A percentile compares a stretch with the other conserved stretches of the same genome.
Conservation (phyloP, 2,797 vertebrate species). For the Alosa sapidissima region DNA sequence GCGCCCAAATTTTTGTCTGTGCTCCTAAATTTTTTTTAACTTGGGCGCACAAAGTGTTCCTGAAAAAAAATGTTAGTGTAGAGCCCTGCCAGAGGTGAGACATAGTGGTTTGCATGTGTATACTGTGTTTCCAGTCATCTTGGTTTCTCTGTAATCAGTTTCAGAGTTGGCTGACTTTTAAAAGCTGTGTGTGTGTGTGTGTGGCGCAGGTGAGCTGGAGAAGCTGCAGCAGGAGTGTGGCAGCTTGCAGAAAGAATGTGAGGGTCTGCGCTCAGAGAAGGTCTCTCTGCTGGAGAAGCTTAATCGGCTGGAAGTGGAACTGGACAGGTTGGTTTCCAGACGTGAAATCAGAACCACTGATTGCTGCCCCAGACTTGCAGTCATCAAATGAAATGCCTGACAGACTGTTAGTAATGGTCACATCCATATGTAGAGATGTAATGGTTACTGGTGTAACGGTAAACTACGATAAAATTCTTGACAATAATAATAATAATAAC, state of each 20-base stretch:
- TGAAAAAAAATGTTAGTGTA: no score
- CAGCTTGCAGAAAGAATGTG: conserved; percentile 85
- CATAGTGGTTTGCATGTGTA: background rate
- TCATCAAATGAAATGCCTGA: background rate
- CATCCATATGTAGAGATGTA: no score
- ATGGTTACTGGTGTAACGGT: no score
- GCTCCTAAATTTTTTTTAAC: no score
- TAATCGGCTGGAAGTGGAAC: conserved; percentile 83
- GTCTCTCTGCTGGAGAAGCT: conserved; percentile 80
- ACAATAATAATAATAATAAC: no score
- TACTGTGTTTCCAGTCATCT: background rate
- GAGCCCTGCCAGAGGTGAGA: background rate
- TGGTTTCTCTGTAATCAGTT: background rate
- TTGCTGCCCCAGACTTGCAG: background rate
- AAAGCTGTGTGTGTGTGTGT: background rate
- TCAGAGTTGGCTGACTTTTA: background rate
- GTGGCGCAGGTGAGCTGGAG: conserved; percentile 80
- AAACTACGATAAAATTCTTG: no score
- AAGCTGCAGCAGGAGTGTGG: conserved; percentile 81
- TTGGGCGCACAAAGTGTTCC: no score
- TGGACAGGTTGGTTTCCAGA: conserved; percentile 77
- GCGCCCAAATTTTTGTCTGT: no score
- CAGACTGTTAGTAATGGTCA: background rate
- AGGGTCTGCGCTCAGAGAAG: conserved; percentile 83
- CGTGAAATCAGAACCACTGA: background rate